phyloP scores from a whole-genome alignment of 2,797 vertebrate genomes.

The Phalloptychus januarius region DNA sequence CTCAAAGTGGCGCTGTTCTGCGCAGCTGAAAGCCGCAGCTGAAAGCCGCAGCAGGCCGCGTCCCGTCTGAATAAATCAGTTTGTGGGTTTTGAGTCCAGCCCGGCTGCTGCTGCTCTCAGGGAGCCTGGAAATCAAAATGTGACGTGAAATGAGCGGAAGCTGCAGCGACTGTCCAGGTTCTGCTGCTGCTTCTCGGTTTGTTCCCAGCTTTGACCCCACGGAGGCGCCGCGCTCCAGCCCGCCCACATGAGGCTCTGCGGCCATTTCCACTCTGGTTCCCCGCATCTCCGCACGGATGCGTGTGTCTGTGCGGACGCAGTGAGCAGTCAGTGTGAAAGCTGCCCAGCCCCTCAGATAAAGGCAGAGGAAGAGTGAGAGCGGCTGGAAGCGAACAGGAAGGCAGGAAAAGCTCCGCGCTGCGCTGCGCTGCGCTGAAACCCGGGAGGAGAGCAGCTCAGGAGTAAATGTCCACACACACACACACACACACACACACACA shows the following conservation, averaged over 20 bases:
- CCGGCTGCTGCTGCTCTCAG: conserved; percentile 1
- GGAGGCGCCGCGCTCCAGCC: neutral
- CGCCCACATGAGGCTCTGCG: neutral
- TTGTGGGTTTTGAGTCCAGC: neutral
- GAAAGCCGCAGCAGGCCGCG: conserved; percentile 65
- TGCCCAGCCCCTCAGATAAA: neutral
- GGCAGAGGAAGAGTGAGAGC: neutral
- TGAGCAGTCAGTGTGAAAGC: neutral
- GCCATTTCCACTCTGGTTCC: conserved; percentile 32
- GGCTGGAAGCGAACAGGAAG: conserved; percentile 4
- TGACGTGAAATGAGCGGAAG: neutral
- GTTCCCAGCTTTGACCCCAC: neutral
- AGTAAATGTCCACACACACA: conserved; percentile 12
- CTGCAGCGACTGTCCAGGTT: neutral
- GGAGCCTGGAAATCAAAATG: conserved; percentile 1
- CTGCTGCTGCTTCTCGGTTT: neutral
- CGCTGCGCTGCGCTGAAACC: conserved; percentile 16
- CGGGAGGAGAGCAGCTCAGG: neutral
- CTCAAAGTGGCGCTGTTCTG: conserved; percentile 68
- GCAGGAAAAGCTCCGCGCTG: neutral
- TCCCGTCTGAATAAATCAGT: conserved; percentile 20
- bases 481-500: neutral
- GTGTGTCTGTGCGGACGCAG: neutral
- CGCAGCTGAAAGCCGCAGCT: conserved; percentile 43
- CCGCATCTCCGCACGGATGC: conserved; percentile 19